Conservation (phyloP, 1,140 invertebrate genomes). For the fruit fly (Drosophila melanogaster) region Release_6_plus_ISO1_MT NT_033779.5:9842001-9842500, state of each 20-base stretch:
- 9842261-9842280: conserved; percentile 78
- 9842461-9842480: conserved; percentile 38
- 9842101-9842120: conserved; percentile 76
- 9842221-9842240: not conserved
- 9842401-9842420: conserved; percentile 6
- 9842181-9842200: conserved; percentile 47
- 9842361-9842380: conserved; percentile 71
- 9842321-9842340: conserved; percentile 57
- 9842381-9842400: conserved; percentile 51
- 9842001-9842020: conserved; percentile 9
- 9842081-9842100: conserved; percentile 46
- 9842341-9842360: conserved; percentile 39
- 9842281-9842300: conserved; percentile 41
- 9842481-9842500: conserved; percentile 27
- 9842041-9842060: conserved; percentile 81
- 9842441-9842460: conserved; percentile 18
- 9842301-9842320: conserved; percentile 59
- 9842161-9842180: conserved; percentile 72
- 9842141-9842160: conserved; percentile 73
- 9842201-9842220: conserved; percentile 2
- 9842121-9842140: conserved; percentile 31
- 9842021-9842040: conserved; percentile 71
- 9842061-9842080: conserved; percentile 31
- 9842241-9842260: conserved; percentile 67
- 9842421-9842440: conserved; percentile 17